These are phyloP conservation scores for Solen grandis DNA, from an alignment of 1,140 invertebrate genomes.

Conservation along the genomic window DNA sequence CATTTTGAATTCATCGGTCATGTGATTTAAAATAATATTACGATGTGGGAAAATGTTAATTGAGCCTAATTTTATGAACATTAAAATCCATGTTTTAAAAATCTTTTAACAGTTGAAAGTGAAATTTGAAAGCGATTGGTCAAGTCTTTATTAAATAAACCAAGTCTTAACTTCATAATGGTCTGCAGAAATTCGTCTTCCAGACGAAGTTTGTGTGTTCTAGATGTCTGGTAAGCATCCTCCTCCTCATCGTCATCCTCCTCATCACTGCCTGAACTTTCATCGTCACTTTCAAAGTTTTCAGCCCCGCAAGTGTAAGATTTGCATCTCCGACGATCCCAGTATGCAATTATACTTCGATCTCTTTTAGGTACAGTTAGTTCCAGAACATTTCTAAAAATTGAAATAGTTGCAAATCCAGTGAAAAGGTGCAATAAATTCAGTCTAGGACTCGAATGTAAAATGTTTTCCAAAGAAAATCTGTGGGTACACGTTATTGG, in stretches of 20 bases:
- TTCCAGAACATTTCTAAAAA: background rate
- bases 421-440: conserved; percentile 2
- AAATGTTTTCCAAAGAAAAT: background rate
- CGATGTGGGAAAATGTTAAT: conserved; percentile 16
- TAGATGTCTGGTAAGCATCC: background rate
- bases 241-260: background rate
- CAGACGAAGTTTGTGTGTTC: background rate
- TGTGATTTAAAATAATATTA: conserved; percentile 16
- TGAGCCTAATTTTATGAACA: conserved; percentile 3
- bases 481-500: background rate
- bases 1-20: conserved; percentile 10
- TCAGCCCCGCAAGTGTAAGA: background rate
- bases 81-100: conserved; percentile 23
- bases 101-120: conserved; percentile 10
- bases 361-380: background rate
- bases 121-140: conserved; percentile 9
- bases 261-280: background rate
- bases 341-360: background rate
- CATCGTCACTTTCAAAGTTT: background rate
- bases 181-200: background rate
- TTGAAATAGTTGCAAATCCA: background rate
- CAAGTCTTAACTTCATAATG: conserved; percentile 14
- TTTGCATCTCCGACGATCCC: background rate
- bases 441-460: conserved; percentile 1
- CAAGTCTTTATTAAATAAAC: conserved; percentile 20